These are phyloP conservation scores for Callyntrura guangdongensis DNA, from an alignment of 2,888 invertebrate species.

Conservation along the genomic window DNA sequence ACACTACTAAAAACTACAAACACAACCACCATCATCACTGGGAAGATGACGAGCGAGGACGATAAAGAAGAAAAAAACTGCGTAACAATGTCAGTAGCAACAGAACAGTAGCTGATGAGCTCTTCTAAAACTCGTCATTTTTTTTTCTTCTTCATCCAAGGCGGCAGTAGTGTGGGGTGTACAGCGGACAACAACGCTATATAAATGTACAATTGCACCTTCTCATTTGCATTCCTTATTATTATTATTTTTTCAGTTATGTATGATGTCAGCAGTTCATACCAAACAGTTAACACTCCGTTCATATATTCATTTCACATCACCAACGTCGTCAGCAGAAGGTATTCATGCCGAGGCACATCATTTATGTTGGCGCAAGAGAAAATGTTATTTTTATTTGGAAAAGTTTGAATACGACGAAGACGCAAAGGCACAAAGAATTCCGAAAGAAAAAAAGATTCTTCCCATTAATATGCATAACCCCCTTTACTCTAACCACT, in stretches of 20 bases:
- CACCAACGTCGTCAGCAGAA: not conserved
- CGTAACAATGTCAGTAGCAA: constrained; percentile 53
- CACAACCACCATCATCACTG: constrained; percentile 5
- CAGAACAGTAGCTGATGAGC: constrained; percentile 35
- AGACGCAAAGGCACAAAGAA: constrained; percentile 7
- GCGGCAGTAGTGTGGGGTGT: not conserved
- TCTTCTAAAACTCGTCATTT: not conserved
- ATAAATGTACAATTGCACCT: not conserved
- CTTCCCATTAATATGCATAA: constrained; percentile 74
- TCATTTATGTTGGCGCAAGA: constrained; percentile 7
- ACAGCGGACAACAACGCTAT: not conserved
- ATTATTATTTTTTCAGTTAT: constrained; percentile 27
- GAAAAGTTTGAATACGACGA: constrained; percentile 1
- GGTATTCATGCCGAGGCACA: not conserved
- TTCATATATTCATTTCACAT: constrained; percentile 11
- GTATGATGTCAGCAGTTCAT: constrained; percentile 14
- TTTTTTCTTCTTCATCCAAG: not conserved
- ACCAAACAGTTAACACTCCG: constrained; percentile 15
- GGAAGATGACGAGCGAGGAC: constrained; percentile 1
- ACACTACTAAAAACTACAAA: not conserved
- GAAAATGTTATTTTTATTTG: constrained; percentile 42
- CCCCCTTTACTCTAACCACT: constrained; percentile 66
- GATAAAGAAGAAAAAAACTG: constrained; percentile 28
- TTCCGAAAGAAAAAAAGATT: not conserved
- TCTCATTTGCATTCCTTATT: constrained; percentile 27